Evolutionary conservation across 1,140 invertebrate genomes (phyloP).

Genomic region (Nephila pilipes): DNA sequence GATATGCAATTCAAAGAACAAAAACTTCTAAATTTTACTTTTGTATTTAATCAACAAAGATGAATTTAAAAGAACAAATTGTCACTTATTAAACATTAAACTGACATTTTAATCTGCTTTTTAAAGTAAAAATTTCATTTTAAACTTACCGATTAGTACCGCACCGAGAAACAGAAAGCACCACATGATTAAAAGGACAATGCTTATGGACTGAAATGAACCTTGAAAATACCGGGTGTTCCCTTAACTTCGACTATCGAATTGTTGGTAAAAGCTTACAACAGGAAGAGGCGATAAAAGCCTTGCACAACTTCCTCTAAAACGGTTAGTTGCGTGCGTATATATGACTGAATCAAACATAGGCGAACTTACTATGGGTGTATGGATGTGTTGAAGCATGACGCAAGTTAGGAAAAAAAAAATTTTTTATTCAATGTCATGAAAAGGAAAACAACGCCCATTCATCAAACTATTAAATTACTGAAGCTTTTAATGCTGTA

Average conservation of each 20-base stretch:
- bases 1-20: too few species aligned
- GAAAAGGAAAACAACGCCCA: neutral
- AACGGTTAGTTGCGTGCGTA: neutral
- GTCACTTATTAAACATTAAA: too few species aligned
- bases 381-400: neutral
- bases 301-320: conserved; percentile 51
- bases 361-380: neutral
- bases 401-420: neutral
- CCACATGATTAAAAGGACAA: neutral
- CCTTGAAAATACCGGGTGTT: conserved; percentile 30
- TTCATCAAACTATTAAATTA: neutral
- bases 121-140: neutral
- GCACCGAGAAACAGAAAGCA: neutral
- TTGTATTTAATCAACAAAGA: too few species aligned
- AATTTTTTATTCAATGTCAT: neutral
- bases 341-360: neutral
- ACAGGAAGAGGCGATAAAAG: conserved; percentile 59
- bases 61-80: too few species aligned
- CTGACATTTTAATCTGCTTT: too few species aligned
- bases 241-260: neutral
- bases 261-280: conserved; percentile 36
- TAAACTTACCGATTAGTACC: conserved; percentile 1
- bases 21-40: too few species aligned
- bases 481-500: neutral
- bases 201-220: neutral